Percentiles rank a stretch among this genome's conserved stretches.
phyloP scores from a whole-genome alignment of 2,888 invertebrate species.

The Drosophila dives region DNA sequence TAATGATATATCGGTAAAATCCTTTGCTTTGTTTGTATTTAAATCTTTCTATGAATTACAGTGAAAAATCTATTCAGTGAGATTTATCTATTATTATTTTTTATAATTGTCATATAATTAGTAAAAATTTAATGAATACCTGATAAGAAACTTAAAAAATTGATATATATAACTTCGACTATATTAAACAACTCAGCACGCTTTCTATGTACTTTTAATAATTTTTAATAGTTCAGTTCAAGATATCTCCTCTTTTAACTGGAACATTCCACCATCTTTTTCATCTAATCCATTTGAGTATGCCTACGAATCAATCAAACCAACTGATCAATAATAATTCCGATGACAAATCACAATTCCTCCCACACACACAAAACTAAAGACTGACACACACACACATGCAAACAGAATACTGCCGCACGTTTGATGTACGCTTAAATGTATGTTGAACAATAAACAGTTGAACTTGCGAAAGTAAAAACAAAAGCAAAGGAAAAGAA shows the following conservation, averaged over 20 bases:
- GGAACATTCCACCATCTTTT: background rate
- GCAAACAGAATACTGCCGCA: background rate
- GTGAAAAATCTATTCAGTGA: too few relatives aligned
- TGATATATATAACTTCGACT: too few relatives aligned
- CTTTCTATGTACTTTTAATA: background rate
- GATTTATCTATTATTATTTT: too few relatives aligned
- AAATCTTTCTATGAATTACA: background rate
- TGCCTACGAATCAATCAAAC: background rate
- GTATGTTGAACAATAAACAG: conserved; percentile 28
- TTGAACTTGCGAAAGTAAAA: conserved; percentile 34
- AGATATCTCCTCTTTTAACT: background rate
- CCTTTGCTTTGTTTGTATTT: background rate
- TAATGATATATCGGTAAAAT: background rate
- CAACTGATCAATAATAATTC: background rate
- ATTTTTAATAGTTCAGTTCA: background rate
- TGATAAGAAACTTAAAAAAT: too few relatives aligned
- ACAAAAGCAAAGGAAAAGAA: conserved; percentile 15
- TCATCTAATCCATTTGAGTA: background rate
- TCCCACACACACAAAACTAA: background rate
- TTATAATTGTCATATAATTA: background rate
- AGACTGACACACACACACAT: background rate
- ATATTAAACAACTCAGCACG: background rate
- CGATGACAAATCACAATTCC: background rate
- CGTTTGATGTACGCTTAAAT: conserved; percentile 19
- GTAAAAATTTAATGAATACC: too few relatives aligned